phyloP scores from a whole-genome alignment of 1,140 invertebrate genomes.

The Arctopsyche grandis region DNA sequence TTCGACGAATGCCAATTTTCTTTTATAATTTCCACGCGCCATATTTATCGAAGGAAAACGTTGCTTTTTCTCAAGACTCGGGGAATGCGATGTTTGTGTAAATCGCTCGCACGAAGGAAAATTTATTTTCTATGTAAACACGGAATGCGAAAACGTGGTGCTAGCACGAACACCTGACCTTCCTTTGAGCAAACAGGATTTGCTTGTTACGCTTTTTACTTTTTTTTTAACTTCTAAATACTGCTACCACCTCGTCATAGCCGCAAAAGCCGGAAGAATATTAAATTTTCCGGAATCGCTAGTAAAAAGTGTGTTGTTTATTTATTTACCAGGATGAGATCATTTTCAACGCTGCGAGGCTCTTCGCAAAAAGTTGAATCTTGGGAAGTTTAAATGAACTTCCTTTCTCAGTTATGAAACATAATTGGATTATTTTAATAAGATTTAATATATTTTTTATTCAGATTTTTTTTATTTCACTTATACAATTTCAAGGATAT shows the following conservation, averaged over 20 bases:
- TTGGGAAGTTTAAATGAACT: too few relatives aligned
- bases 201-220: conserved; percentile 37
- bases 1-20: conserved; percentile 38
- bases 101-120: conserved; percentile 46
- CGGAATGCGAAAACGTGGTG: conserved; percentile 44
- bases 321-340: too few relatives aligned
- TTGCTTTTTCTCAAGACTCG: conserved; percentile 42
- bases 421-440: too few relatives aligned
- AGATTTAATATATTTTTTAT: too few relatives aligned
- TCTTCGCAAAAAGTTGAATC: too few relatives aligned
- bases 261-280: neutral
- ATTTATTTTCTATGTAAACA: conserved; percentile 50
- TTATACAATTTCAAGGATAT: too few relatives aligned
- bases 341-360: too few relatives aligned
- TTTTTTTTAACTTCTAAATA: neutral
- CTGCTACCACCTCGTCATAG: neutral
- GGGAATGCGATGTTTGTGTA: conserved; percentile 45
- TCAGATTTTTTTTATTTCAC: too few relatives aligned
- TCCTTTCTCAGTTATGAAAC: too few relatives aligned
- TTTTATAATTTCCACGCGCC: conserved; percentile 43
- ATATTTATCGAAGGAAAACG: conserved; percentile 41
- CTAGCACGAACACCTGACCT: conserved; percentile 44
- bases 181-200: conserved; percentile 45
- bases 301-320: too few relatives aligned
- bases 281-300: neutral